A percentile compares a stretch with the other conserved stretches of the same genome.
phyloP scores from a whole-genome alignment of 2,113 vertebrate genomes.

The Corythornis vintsioides region DNA sequence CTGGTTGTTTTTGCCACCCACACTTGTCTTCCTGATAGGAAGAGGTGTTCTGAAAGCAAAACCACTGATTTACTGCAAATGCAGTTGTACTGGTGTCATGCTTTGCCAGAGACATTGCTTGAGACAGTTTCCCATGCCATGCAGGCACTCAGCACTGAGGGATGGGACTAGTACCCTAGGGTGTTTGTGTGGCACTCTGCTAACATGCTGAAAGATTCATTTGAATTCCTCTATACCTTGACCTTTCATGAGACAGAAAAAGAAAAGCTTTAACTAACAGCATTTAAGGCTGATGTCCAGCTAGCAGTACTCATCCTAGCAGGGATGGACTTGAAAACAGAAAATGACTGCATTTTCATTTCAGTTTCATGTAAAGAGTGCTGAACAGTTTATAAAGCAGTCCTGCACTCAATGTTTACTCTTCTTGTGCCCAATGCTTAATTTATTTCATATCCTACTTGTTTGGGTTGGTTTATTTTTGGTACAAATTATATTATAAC shows the following conservation, averaged over 20 bases:
- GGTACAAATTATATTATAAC: neutral
- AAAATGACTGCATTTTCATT: neutral
- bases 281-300: neutral
- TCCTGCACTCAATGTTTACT: neutral
- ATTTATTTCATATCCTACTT: neutral
- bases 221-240: neutral
- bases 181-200: neutral
- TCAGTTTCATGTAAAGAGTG: neutral
- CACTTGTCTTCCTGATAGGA: neutral
- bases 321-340: neutral
- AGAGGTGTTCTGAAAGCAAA: neutral
- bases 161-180: rapidly evolving
- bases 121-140: rapidly evolving
- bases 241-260: neutral
- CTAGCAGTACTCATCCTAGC: neutral
- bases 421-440: neutral
- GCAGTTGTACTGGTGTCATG: rapidly evolving
- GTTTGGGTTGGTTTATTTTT: neutral
- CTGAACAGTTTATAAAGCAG: neutral
- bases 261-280: neutral
- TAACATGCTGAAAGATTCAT: neutral
- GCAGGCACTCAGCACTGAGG: rapidly evolving
- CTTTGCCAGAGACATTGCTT: neutral
- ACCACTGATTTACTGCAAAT: neutral
- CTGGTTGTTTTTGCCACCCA: neutral